phyloP scores from a whole-genome alignment of 2,797 vertebrate genomes.

The Sparidentex hasta region DNA sequence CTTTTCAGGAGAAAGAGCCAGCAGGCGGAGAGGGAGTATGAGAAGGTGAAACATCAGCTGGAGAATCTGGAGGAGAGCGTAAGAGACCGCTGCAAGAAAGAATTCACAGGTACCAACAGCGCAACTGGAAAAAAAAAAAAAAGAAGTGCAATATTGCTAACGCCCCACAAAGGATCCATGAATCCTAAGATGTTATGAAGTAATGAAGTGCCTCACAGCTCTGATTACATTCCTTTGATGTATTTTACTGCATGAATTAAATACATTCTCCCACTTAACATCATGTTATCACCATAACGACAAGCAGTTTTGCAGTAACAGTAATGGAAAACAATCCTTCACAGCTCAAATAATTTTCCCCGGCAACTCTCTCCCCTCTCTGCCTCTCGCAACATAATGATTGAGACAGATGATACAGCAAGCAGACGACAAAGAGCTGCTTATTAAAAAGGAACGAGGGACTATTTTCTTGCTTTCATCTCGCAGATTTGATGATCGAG shows the following conservation, averaged over 20 bases:
- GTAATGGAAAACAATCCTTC: conserved; percentile 65
- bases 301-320: conserved; percentile 45
- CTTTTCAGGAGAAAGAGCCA: conserved; percentile 93
- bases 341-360: conserved; percentile 52
- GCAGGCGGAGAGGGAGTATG: conserved; percentile 96
- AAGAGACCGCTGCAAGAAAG: conserved; percentile 98
- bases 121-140: conserved; percentile 1
- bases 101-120: conserved; percentile 92
- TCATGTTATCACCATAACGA: conserved; percentile 56
- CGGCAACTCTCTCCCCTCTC: conserved; percentile 12
- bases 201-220: conserved; percentile 61
- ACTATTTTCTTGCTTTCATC: conserved; percentile 10
- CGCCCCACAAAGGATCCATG: conserved; percentile 35
- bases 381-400: conserved; percentile 83
- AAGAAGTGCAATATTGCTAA: conserved; percentile 15
- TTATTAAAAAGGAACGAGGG: conserved; percentile 28
- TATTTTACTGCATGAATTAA: conserved; percentile 55
- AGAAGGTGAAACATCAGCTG: conserved; percentile 97
- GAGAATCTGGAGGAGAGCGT: conserved; percentile 98
- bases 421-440: conserved; percentile 27
- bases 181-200: conserved; percentile 38
- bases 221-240: conserved; percentile 63
- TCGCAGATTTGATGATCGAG: conserved; percentile 97
- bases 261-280: conserved; percentile 54
- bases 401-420: conserved; percentile 88